Base-by-base conservation (phyloP, 2,888 invertebrate genomes). In the Petrolisthes manimaculis region DNA sequence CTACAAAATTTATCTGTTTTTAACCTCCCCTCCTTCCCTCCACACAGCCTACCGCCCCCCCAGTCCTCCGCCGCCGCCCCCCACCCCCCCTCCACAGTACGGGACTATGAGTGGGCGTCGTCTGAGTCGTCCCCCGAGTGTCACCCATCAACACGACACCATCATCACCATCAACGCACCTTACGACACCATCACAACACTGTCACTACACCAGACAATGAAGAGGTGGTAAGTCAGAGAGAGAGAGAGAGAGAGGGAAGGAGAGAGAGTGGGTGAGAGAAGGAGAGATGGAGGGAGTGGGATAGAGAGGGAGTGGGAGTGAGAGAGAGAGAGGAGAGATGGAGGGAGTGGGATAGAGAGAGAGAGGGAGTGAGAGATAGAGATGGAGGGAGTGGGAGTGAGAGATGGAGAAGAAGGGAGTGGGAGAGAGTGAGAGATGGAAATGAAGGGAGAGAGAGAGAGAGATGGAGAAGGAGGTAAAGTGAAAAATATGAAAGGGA, bases 81-180 rank as follows among this genome's bases (percentile, higher is more conserved):
- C 71, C 2, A 71, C 71, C 71, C 71, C n/a, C 79, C 78, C n/a
- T 85, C 82, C 24, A 78, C 54, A n/a, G 1, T 37, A 1, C 37
- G 2, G 37, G 37, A 37, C 1, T 37, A 37, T 37, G 83, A 51
- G 5, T 89, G 89, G 89, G 14, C 71, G 5, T 89, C 89, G 5
- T 89, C 89, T 5, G 89, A 89, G 54, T 89, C 89, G 14, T 89
- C 89, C 0, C 89, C 85, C 4, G 85, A 37, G 51, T 69, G 85
- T 55, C n/a, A 61, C 51, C 51, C 54, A 14, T 9, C 54, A 5
- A 79, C 67, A 56, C 18, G 82, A n/a, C 54, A 18, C 55, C 82
- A 82, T 24, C 81, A 18, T 6, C 61, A 12, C 71, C 18, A 14
- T 6, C 37, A 37, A 37, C 37, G 37, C 37, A 37, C 37, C 37